These are phyloP conservation scores for Drosophila azteca DNA, from an alignment of 1,140 invertebrate species.

Conservation along the genomic window DNA sequence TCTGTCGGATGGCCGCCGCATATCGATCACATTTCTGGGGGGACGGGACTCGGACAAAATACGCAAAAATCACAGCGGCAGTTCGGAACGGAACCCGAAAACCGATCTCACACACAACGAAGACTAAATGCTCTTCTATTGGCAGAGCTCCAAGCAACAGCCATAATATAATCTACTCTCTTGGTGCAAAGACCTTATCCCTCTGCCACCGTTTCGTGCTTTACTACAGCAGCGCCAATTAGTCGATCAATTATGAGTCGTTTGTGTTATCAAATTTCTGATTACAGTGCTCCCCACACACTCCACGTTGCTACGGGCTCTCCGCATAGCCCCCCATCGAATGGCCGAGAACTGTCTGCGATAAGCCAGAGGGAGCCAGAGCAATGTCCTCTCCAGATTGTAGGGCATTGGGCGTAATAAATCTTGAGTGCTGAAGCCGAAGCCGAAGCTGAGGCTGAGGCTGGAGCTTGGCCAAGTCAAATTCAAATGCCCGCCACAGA, in stretches of 20 bases:
- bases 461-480: constrained; percentile 53
- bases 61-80: constrained; percentile 75
- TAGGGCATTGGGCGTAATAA: constrained; percentile 64
- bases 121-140: constrained; percentile 21
- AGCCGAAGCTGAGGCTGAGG: constrained; percentile 13
- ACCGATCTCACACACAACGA: not conserved
- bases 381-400: constrained; percentile 28
- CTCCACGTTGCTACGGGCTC: constrained; percentile 18
- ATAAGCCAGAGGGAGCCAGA: constrained; percentile 20
- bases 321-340: constrained; percentile 1
- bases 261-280: constrained; percentile 24
- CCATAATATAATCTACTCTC: too few species aligned
- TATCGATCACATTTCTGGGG: constrained; percentile 63
- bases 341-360: not conserved
- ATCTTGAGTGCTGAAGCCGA: constrained; percentile 47
- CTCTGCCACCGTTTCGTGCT: too few species aligned
- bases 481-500: constrained; percentile 57
- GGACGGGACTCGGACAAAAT: constrained; percentile 29
- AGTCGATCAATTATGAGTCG: constrained; percentile 36
- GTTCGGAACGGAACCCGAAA: constrained; percentile 8
- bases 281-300: constrained; percentile 1
- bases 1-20: constrained; percentile 51
- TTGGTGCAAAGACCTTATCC: too few species aligned
- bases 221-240: constrained; percentile 13
- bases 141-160: too few species aligned